Base-by-base conservation (phyloP, 2,888 invertebrate species). In the Tipula lateralis region DNA sequence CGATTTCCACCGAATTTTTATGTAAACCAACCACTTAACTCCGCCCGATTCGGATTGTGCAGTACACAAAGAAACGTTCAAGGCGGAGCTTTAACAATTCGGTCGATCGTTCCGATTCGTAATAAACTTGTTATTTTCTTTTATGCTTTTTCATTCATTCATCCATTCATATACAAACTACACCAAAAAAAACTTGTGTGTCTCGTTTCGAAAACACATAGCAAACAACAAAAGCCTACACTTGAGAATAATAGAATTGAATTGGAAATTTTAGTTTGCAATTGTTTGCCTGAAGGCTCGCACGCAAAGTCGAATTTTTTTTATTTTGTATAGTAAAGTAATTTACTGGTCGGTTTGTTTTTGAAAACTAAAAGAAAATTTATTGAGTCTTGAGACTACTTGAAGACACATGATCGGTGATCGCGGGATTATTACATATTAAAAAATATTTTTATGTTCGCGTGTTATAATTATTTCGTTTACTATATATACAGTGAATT, bases 231-330 rank as follows among this genome's bases (percentile, higher is more conserved):
- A 83, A 83, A 83, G 83, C 83, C 83, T 83, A 83, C 83, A 34
- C 83, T 83, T 36, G 32, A 83, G 83, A 83, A 83, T 30, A 83
- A 83, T 30, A 34, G 30, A 34, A 83, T 34, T 83, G 83, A 83
- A 83, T 32, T 66, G 66, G 66, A 66, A 66, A 34, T 85, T 89
- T 90, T 89, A 90, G 90, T 90, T 89, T 88, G 88, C 88, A 89
- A 89, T 89, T 89, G 90, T 89, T 89, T 89, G 90, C 89, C 89
- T 88, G 88, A 87, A 89, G 89, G 88, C 88, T 88, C 88, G 89
- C 89, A 90, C 89, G 86, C 34, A 84, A 82, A 34, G 34, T 83
- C 24, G 24, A 66, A 24, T 66, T 66, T 66, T 66, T 19, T 66
- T 66, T 66, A 9, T 19, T 66, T 66, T 66, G 24, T 24, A 66